Evolutionary conservation across 2,888 invertebrate genomes (phyloP).

Genomic region (Conus canariensis): DNA sequence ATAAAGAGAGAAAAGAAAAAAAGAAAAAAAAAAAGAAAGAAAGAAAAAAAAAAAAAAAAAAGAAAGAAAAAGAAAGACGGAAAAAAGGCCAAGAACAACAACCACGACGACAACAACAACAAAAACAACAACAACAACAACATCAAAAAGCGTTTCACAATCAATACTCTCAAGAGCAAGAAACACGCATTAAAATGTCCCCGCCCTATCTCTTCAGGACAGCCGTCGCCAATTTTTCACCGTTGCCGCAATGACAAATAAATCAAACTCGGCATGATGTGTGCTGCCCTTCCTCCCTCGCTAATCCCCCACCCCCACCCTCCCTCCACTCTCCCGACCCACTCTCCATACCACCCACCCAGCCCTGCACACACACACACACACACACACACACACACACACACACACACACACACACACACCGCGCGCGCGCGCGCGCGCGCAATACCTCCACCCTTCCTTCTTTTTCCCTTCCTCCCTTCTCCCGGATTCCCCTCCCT

Average conservation of each 20-base stretch:
- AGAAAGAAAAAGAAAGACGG: too few species aligned
- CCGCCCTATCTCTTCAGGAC: constrained; percentile 24
- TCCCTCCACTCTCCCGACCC: not conserved
- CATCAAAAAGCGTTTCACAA: not conserved
- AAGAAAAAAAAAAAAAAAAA: too few species aligned
- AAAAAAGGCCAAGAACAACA: too few species aligned
- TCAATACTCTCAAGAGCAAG: too few species aligned
- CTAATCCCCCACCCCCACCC: too few species aligned
- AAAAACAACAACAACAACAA: too few species aligned
- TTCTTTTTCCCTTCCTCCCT: too few species aligned
- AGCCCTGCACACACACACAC: not conserved
- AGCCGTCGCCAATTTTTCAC: constrained; percentile 21
- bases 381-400: not conserved
- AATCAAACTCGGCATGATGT: constrained; percentile 28
- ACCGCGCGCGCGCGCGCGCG: not conserved
- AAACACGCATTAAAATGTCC: constrained; percentile 22
- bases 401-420: not conserved
- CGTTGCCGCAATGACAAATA: constrained; percentile 29
- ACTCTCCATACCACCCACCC: not conserved
- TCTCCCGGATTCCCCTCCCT: too few species aligned
- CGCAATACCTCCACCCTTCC: too few species aligned
- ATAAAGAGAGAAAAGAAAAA: too few species aligned
- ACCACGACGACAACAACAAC: too few species aligned
- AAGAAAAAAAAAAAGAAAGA: too few species aligned
- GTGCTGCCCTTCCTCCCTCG: not conserved